Evolutionary conservation across 2,113 vertebrate genomes (phyloP).

Genomic region (Festucalex cinctus): DNA sequence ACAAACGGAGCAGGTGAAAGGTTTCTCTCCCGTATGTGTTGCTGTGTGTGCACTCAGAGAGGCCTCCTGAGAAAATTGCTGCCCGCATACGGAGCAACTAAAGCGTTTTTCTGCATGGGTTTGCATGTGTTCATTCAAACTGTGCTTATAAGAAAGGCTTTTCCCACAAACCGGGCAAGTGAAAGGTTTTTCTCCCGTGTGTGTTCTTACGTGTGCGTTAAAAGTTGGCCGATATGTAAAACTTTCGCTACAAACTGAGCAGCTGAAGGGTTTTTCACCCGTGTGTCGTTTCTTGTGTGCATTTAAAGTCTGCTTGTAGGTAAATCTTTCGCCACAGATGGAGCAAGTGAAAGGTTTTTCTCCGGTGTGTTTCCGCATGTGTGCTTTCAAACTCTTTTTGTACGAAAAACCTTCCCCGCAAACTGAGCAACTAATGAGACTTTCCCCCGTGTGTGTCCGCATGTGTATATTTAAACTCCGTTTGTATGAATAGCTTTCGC

Average conservation of each 20-base stretch:
- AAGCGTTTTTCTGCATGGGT: neutral
- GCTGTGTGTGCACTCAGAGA: neutral
- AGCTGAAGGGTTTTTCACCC: neutral
- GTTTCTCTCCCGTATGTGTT: neutral
- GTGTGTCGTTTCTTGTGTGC: neutral
- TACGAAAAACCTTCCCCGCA: neutral
- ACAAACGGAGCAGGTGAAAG: conserved; percentile 3
- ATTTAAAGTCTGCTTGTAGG: neutral
- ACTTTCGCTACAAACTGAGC: neutral
- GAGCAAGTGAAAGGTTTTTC: neutral
- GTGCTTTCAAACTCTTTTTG: neutral
- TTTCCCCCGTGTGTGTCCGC: neutral
- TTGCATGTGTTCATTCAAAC: neutral
- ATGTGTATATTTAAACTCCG: neutral
- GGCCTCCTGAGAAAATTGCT: neutral
- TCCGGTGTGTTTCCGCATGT: neutral
- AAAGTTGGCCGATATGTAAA: neutral
- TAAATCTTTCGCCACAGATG: neutral
- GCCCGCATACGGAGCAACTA: neutral
- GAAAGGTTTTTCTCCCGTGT: neutral
- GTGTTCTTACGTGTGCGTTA: neutral
- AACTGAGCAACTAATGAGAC: neutral
- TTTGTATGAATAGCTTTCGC: neutral
- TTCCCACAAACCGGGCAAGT: neutral
- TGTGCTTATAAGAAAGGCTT: neutral